phyloP scores from a whole-genome alignment of 2,888 invertebrate genomes.

The Eupithecia vulgata region DNA sequence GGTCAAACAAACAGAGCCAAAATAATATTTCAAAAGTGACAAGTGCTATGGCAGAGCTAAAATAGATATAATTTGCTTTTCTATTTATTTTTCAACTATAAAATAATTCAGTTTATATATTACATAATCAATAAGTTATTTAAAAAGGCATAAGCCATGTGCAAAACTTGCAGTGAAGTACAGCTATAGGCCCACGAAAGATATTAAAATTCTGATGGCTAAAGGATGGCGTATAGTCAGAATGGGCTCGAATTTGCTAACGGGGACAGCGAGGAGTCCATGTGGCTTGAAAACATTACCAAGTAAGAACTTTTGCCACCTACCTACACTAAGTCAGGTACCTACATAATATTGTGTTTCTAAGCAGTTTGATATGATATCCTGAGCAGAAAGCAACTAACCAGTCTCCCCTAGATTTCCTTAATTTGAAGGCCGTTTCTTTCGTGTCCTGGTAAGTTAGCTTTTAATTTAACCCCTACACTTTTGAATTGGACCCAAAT shows the following conservation, averaged over 20 bases:
- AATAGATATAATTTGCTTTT: conserved; percentile 44
- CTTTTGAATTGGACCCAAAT: too few species aligned
- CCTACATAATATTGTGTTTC: background rate
- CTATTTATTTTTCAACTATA: conserved; percentile 24
- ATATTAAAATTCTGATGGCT: conserved; percentile 64
- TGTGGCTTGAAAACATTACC: conserved; percentile 78
- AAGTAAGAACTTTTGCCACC: conserved; percentile 58
- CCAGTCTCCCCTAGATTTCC: background rate
- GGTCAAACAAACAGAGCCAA: conserved; percentile 82
- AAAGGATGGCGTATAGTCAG: conserved; percentile 72
- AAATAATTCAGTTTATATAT: conserved; percentile 17
- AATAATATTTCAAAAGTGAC: conserved; percentile 77
- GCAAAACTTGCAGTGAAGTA: conserved; percentile 23
- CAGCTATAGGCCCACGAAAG: conserved; percentile 37
- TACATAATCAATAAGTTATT: background rate
- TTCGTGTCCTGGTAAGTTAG: background rate
- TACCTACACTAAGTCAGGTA: background rate
- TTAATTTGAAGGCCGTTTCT: background rate
- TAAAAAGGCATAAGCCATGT: conserved; percentile 20
- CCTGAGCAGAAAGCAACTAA: background rate
- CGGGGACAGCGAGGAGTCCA: conserved; percentile 65
- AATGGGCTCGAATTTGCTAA: conserved; percentile 65
- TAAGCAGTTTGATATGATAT: background rate
- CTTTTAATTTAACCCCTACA: background rate
- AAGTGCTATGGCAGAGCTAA: conserved; percentile 64